These are phyloP conservation scores for Danio tinwini DNA, from an alignment of 2,797 vertebrate genomes.

Conservation along the genomic window DNA sequence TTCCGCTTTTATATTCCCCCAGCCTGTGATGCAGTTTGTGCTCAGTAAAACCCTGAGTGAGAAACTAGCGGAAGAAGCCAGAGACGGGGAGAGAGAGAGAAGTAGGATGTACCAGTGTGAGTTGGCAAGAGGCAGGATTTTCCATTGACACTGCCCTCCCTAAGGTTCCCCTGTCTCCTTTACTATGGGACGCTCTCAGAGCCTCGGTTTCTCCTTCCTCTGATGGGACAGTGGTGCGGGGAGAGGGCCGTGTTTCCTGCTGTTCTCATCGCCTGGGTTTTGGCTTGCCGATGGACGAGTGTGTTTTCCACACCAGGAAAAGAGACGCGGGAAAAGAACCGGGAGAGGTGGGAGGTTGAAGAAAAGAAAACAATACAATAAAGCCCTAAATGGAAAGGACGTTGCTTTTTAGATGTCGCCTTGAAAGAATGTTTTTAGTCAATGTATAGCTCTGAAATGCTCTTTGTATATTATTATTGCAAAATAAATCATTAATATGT, in stretches of 20 bases:
- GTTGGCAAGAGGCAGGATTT: slow-evolving; percentile 80
- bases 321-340: slow-evolving; percentile 39
- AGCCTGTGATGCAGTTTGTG: slow-evolving; percentile 32
- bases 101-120: slow-evolving; percentile 81
- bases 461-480: background rate
- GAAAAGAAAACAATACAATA: slow-evolving; percentile 36
- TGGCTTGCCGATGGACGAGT: slow-evolving; percentile 74
- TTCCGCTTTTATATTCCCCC: slow-evolving; percentile 44
- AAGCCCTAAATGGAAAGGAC: slow-evolving; percentile 60
- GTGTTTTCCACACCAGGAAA: slow-evolving; percentile 69
- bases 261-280: slow-evolving; percentile 79
- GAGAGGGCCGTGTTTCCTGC: slow-evolving; percentile 75
- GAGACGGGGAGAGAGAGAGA: slow-evolving; percentile 50
- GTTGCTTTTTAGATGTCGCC: slow-evolving; percentile 64
- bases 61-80: slow-evolving; percentile 59
- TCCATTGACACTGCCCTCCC: slow-evolving; percentile 77
- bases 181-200: slow-evolving; percentile 42
- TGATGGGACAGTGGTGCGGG: slow-evolving; percentile 36
- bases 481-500: too few species aligned
- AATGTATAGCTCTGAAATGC: background rate
- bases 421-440: slow-evolving; percentile 55
- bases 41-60: slow-evolving; percentile 33
- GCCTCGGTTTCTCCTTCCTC: slow-evolving; percentile 62
- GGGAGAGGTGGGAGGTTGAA: slow-evolving; percentile 32
- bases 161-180: slow-evolving; percentile 56